Base-by-base conservation (phyloP, 2,797 vertebrate genomes). In the Phaenicophaeus curvirostris region DNA sequence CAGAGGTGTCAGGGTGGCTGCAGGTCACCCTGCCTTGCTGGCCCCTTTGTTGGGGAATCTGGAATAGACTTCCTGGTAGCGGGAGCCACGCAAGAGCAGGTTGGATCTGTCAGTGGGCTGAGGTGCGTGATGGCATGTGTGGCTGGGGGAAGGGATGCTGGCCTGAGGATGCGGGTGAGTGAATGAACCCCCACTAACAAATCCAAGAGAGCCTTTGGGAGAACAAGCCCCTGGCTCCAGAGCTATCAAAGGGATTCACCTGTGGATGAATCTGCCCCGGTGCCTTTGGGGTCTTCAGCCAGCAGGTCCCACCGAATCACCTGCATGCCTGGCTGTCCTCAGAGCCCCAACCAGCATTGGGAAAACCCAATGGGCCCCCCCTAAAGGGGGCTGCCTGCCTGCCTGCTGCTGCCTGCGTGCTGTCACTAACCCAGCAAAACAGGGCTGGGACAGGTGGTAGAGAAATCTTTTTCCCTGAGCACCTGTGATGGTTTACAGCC, bases 51-150 rank as follows among this genome's bases (percentile, higher is more conserved):
- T 5, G 0, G 2, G n/a, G 4, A 4, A 13, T 37, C 51, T 73
- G 72, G 13, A 31, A 18, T 15, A 76, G 37, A 58, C 1, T 3
- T 17, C 65, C 28, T 1, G 4, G 37, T 59, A 31, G 6, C 0
- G 0, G 31, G 30, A 19, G 14, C 68, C 2, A 0, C 55, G 14
- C 0, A 1, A 44, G 35, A 46, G 1, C 41, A 68, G 46, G 25
- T 11, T 6, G 12, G 37, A 21, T 58, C n/a, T 24, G 27, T 44
- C 2, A 7, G 63, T 2, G 7, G 1, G 7, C 21, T 53, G 15
- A 13, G 9, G 1, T 2, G 0, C 27, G 25, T 5, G 9, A 21
- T 62, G 28, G 7, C 2, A 2, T 17, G 8, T 57, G 28, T 3
- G 2, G 18, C 55, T 51, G 18, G 3, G 6, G 24, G 30, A 11